Percentiles rank a stretch among this genome's conserved stretches.
Conservation (phyloP, 2,797 vertebrate genomes). For the Acestrorhynchus altus region DNA sequence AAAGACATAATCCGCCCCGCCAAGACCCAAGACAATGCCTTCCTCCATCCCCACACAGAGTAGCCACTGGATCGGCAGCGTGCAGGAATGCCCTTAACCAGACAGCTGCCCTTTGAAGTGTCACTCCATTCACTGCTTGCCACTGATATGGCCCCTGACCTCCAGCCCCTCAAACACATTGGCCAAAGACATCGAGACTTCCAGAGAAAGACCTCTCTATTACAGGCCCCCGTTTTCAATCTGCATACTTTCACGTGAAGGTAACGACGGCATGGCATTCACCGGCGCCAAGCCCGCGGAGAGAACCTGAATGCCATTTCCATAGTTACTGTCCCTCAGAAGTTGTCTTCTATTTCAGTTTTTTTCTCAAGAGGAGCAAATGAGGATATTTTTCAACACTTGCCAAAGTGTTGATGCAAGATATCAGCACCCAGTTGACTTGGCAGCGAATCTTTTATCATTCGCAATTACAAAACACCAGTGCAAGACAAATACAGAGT, state of each 20-base stretch:
- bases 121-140: slow-evolving; percentile 67
- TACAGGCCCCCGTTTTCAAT: slow-evolving; percentile 57
- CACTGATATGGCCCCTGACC: slow-evolving; percentile 59
- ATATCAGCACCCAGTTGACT: slow-evolving; percentile 55
- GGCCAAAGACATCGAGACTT: slow-evolving; percentile 49
- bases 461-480: slow-evolving; percentile 55
- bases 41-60: slow-evolving; percentile 51
- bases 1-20: slow-evolving; percentile 67
- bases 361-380: slow-evolving; percentile 48
- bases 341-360: slow-evolving; percentile 53
- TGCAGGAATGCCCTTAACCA: slow-evolving; percentile 69
- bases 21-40: slow-evolving; percentile 61
- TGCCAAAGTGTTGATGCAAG: slow-evolving; percentile 61
- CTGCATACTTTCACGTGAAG: slow-evolving; percentile 60
- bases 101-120: slow-evolving; percentile 70
- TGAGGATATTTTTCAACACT: slow-evolving; percentile 62
- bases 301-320: slow-evolving; percentile 55
- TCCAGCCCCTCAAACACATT: slow-evolving; percentile 60
- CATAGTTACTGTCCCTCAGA: slow-evolving; percentile 51
- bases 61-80: slow-evolving; percentile 48
- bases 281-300: slow-evolving; percentile 56
- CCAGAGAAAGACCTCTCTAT: slow-evolving; percentile 52
- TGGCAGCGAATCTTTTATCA: slow-evolving; percentile 52
- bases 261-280: slow-evolving; percentile 52
- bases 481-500: slow-evolving; percentile 20